Conservation (phyloP, 2,113 vertebrate species). For the Pantherophis guttatus region DNA sequence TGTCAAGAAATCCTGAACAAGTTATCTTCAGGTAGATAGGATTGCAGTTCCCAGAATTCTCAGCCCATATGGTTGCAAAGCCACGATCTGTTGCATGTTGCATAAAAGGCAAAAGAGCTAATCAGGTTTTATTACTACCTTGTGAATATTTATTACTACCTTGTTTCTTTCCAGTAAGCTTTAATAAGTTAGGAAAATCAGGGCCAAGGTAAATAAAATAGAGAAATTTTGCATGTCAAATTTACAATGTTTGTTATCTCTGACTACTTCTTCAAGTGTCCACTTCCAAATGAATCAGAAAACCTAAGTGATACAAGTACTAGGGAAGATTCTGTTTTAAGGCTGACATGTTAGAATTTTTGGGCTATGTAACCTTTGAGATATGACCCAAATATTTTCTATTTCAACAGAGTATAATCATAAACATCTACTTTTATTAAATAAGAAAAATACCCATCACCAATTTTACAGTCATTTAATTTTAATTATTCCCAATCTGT, state of each 20-base stretch:
- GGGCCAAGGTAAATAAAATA: too few relatives aligned
- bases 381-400: neutral
- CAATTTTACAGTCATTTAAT: neutral
- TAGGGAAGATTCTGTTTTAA: neutral
- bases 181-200: neutral
- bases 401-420: neutral
- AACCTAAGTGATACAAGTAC: neutral
- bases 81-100: neutral
- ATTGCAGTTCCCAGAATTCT: neutral
- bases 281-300: neutral
- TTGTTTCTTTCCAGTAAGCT: neutral
- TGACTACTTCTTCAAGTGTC: neutral
- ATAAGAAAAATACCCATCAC: neutral
- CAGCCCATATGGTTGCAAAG: neutral
- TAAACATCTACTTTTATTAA: neutral
- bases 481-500: slow-evolving; percentile 22
- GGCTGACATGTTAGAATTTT: neutral
- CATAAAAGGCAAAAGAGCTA: neutral
- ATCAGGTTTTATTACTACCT: neutral
- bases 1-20: neutral
- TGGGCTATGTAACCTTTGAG: neutral
- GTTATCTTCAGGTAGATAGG: neutral
- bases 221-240: neutral
- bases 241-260: neutral
- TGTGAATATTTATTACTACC: neutral